These are phyloP conservation scores for Barbus barbus DNA, from an alignment of 2,113 vertebrate species.

Conservation along the genomic window DNA sequence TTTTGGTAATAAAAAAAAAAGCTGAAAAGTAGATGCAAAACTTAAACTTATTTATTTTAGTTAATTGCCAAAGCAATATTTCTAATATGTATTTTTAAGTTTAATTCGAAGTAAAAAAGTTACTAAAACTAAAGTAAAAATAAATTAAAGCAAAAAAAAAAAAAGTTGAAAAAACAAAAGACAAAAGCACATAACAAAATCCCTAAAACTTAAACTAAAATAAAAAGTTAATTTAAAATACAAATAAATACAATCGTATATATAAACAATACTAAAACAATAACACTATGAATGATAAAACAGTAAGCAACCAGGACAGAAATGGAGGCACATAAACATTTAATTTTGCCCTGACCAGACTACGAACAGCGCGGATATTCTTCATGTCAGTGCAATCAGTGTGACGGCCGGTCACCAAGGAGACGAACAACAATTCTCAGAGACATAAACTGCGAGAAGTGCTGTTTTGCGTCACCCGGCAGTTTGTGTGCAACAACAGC, in stretches of 20 bases:
- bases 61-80: too few species aligned
- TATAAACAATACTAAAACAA: not conserved
- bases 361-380: not conserved
- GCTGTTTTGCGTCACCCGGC: conserved; percentile 1
- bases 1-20: not conserved
- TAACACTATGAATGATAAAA: not conserved
- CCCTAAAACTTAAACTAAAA: not conserved
- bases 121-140: too few species aligned
- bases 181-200: too few species aligned
- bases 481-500: not conserved
- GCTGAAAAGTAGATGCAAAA: too few species aligned
- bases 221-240: not conserved
- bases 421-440: conserved; percentile 14
- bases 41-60: too few species aligned
- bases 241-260: too few species aligned
- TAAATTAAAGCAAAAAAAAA: too few species aligned
- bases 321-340: not conserved
- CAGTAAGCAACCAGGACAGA: not conserved
- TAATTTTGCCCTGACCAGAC: not conserved
- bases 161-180: too few species aligned
- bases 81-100: too few species aligned
- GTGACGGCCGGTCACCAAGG: not conserved
- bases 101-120: too few species aligned
- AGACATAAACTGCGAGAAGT: not conserved
- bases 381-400: not conserved